Conservation (phyloP, 1,140 invertebrate genomes). For the Thaumatotibia leucotreta region DNA sequence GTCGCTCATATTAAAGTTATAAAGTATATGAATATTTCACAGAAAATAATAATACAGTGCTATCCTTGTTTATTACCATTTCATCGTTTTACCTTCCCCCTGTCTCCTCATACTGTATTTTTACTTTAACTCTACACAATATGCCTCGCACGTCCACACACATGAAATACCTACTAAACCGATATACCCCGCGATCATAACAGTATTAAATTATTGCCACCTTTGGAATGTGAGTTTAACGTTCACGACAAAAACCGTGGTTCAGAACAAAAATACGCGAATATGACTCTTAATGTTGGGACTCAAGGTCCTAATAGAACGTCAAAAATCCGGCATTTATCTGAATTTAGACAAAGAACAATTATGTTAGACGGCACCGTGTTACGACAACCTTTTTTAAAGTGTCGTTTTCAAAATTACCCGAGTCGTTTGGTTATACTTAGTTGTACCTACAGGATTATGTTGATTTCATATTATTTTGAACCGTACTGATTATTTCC, state of each 20-base stretch:
- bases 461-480: no score
- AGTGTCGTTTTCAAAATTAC: not conserved
- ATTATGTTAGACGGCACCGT: not conserved
- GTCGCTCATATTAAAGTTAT: no score
- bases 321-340: not conserved
- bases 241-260: not conserved
- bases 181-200: not conserved
- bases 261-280: not conserved
- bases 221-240: not conserved
- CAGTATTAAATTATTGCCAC: not conserved
- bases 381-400: not conserved
- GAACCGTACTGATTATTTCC: no score
- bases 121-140: not conserved
- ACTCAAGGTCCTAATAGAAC: not conserved
- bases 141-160: not conserved
- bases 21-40: no score
- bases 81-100: not conserved
- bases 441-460: no score
- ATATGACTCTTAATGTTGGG: not conserved
- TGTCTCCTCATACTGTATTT: not conserved
- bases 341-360: not conserved
- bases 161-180: not conserved
- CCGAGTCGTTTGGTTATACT: no score
- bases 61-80: not conserved
- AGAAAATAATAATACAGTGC: no score